Evolutionary conservation across 2,797 vertebrate genomes (phyloP).

Genomic region (Loriculus beryllinus): DNA sequence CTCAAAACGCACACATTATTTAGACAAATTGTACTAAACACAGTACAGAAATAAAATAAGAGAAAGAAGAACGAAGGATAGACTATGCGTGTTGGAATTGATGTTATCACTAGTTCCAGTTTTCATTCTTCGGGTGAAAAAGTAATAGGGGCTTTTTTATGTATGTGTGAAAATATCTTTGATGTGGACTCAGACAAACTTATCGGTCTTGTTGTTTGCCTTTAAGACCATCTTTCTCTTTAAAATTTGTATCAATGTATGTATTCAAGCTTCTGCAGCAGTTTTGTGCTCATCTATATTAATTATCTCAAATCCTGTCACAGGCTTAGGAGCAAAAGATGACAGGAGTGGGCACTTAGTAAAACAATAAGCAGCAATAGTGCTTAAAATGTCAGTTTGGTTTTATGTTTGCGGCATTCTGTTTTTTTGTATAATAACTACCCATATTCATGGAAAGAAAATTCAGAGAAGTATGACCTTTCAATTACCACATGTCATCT

Average conservation of each 20-base stretch:
- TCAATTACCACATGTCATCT: neutral
- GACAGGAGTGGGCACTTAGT: neutral
- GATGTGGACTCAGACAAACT: neutral
- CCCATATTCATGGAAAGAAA: neutral
- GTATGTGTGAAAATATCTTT: neutral
- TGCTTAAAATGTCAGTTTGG: neutral
- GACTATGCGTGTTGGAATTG: neutral
- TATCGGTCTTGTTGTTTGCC: fast-evolving
- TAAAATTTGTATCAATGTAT: neutral
- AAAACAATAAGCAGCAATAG: neutral
- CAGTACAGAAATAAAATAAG: neutral
- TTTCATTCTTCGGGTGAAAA: neutral
- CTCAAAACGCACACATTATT: neutral
- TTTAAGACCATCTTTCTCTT: neutral
- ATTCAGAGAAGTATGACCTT: neutral
- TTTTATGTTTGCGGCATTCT: neutral
- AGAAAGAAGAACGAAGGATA: neutral
- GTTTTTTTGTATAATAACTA: neutral
- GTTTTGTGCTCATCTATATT: neutral
- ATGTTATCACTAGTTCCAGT: neutral
- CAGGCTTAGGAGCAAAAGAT: neutral
- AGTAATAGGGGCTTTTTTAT: neutral
- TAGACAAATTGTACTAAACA: neutral
- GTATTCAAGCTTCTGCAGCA: neutral
- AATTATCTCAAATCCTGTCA: neutral